Percentiles rank a stretch among this genome's conserved stretches.
phyloP scores from a whole-genome alignment of 2,888 invertebrate genomes.

The Lasiommata megera region DNA sequence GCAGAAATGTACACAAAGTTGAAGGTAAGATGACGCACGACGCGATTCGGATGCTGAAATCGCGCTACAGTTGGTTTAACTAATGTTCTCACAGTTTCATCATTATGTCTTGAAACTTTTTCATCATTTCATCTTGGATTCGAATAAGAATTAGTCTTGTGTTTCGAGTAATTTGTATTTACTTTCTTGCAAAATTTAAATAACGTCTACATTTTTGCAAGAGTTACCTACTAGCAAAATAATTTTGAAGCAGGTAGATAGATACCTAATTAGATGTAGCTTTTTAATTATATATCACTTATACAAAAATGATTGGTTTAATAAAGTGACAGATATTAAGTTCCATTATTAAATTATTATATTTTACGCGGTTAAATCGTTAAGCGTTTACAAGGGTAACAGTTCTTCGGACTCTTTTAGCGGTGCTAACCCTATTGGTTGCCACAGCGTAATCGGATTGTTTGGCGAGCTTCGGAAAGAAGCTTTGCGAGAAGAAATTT shows the following conservation, averaged over 20 bases:
- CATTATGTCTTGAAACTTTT: constrained; percentile 31
- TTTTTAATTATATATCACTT: too few relatives aligned
- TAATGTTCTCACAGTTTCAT: constrained; percentile 33
- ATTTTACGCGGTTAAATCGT: too few relatives aligned
- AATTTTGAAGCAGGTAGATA: not conserved
- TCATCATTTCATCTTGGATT: constrained; percentile 22
- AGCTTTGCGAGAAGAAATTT: too few relatives aligned
- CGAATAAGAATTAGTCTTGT: constrained; percentile 23
- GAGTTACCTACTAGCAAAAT: not conserved
- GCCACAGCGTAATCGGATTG: too few relatives aligned
- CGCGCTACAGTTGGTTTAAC: constrained; percentile 35
- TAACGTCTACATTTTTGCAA: not conserved
- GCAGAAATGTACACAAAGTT: constrained; percentile 49
- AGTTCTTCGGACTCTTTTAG: too few relatives aligned
- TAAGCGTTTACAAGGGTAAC: too few relatives aligned
- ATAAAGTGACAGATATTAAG: too few relatives aligned
- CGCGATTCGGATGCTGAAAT: constrained; percentile 49
- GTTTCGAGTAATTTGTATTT: constrained; percentile 12
- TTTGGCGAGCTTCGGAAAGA: too few relatives aligned
- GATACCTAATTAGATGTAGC: too few relatives aligned
- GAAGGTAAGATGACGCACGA: constrained; percentile 58
- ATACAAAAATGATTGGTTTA: too few relatives aligned
- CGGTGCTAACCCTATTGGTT: too few relatives aligned
- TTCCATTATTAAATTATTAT: too few relatives aligned
- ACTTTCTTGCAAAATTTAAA: constrained; percentile 19